Evolutionary conservation across 2,113 vertebrate species (phyloP), one percentile per base, ranked within the genome.

Genomic region (Phalacrocorax pelagicus): DNA sequence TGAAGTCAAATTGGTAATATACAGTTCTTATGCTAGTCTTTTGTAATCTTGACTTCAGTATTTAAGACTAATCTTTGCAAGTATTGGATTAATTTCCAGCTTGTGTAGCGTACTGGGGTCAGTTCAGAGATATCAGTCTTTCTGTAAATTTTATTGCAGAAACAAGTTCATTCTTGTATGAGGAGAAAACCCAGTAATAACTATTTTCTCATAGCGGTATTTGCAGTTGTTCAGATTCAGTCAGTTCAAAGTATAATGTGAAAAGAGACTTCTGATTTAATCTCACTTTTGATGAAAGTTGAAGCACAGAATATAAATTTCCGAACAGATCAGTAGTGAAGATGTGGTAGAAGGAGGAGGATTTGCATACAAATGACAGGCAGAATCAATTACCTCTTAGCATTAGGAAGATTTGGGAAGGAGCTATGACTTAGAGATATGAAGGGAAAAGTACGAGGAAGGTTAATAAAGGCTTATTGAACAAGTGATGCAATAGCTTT

Each of bases 321-420:
- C 62, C 4, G 12, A 91, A 61, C 34, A 74, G 72, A 93, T 87
- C 59, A 72, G 83, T 81, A 46, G 72, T 89, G 80, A 75, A 92
- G 84, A 67, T 57, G 30, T 61, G 59, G 27, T 78, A 38, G 88
- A 16, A 91, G 46, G 67, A 95, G 27, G 77, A 86, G n/a, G 82
- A 94, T 96, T 95, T 96, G 92, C 95, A 95, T 96, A 88, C 57
- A 96, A 94, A 96, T 94, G 57, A 63, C 47, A 61, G 12, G 34
- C 70, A 54, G 88, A 94, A 91, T 97, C 79, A 94, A 75, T 95
- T 96, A 92, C 81, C 49, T 87, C 61, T 51, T 84, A 81, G 73
- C 77, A 89, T 94, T 93, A 75, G 88, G 46, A 70, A 91, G 91
- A 81, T 94, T 75, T 92, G 65, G 67, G 74, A 95, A 91, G 77